A percentile compares a stretch with the other conserved stretches of the same genome.
Conservation (phyloP, 2,797 vertebrate genomes). For the Mormyrus hasselquistii region DNA sequence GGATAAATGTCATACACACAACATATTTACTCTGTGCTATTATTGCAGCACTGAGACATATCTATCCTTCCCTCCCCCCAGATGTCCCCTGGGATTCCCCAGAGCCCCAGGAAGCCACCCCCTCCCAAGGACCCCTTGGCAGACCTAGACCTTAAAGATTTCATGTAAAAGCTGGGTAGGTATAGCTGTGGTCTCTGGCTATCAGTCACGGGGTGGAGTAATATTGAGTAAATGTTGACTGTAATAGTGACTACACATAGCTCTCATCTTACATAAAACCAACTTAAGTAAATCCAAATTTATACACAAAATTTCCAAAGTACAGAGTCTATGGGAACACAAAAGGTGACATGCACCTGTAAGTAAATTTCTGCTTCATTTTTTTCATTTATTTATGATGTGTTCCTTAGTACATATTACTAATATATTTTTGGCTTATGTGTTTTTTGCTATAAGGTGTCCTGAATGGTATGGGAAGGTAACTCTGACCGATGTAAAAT, state of each 20-base stretch:
- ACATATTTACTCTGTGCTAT: not conserved
- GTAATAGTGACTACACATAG: not conserved
- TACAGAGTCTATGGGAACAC: not conserved
- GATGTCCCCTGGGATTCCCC: constrained; percentile 71
- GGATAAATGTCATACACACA: not conserved
- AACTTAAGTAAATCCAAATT: not conserved
- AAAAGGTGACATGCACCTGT: not conserved
- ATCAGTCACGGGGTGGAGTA: not conserved
- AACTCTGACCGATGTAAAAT: not conserved
- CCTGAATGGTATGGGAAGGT: constrained; percentile 3
- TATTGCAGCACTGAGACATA: not conserved
- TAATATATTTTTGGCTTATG: not conserved
- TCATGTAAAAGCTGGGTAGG: constrained; percentile 75
- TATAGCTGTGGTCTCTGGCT: not conserved
- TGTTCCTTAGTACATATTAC: not conserved
- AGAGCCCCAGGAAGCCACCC: constrained; percentile 92
- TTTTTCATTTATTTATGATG: not conserved
- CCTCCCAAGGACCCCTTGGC: constrained; percentile 96
- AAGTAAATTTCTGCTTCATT: not conserved
- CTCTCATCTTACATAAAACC: not conserved
- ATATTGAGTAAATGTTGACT: not conserved
- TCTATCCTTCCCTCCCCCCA: constrained; percentile 34
- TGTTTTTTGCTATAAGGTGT: not conserved
- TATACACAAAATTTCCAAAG: not conserved
- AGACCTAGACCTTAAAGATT: constrained; percentile 99